These are phyloP conservation scores for Nephila pilipes DNA, from an alignment of 1,140 invertebrate species.

Conservation along the genomic window DNA sequence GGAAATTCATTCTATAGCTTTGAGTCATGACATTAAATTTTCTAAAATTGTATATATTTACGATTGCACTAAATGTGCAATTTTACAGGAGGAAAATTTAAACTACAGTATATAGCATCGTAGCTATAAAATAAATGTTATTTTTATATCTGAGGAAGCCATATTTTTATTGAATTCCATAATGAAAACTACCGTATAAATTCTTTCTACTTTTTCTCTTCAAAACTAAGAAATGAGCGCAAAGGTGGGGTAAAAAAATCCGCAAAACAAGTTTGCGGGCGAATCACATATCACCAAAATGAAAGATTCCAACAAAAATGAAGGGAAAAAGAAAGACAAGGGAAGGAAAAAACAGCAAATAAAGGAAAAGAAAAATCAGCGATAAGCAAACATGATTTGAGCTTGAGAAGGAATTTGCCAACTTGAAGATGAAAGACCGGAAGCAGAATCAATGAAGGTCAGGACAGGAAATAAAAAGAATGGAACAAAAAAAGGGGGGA, in stretches of 20 bases:
- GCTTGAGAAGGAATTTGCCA: slow-evolving; percentile 45
- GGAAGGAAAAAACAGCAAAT: not conserved
- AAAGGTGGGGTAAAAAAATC: not conserved
- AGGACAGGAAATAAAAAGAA: slow-evolving; percentile 43
- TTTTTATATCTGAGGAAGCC: too few relatives aligned
- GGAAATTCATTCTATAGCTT: too few relatives aligned
- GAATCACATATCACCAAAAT: not conserved
- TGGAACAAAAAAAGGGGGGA: not conserved
- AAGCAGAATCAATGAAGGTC: slow-evolving; percentile 68
- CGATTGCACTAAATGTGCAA: too few relatives aligned
- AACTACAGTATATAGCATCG: too few relatives aligned
- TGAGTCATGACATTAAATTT: too few relatives aligned
- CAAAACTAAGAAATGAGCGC: not conserved
- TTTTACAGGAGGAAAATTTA: too few relatives aligned
- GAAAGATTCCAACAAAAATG: not conserved
- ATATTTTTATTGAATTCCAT: not conserved
- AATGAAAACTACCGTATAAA: not conserved
- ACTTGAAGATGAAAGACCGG: slow-evolving; percentile 42
- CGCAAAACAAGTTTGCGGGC: not conserved
- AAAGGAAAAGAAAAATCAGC: not conserved
- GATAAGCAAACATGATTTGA: slow-evolving; percentile 41
- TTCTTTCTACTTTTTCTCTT: not conserved
- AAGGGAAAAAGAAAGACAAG: not conserved
- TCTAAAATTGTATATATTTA: too few relatives aligned
- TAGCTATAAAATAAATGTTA: too few relatives aligned